Base-by-base conservation (phyloP, 37 sponge, comb jelly and placozoan species). In the Corticium candelabrum region DNA sequence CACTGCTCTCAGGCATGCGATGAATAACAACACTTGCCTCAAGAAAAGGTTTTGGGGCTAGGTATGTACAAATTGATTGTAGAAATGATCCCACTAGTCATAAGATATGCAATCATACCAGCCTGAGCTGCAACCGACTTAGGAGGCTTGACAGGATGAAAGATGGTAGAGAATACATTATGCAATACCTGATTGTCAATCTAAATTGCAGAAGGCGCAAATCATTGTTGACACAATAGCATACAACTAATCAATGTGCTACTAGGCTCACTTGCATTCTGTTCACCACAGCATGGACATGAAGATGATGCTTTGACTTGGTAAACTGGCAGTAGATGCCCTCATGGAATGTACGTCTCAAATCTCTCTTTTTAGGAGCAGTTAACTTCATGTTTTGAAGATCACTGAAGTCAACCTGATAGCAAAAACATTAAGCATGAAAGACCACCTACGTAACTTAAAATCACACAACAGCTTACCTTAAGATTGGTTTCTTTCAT, bases 1-100 rank as follows among this genome's bases (percentile, higher is more conserved):
- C 82, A 68, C 80, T 85, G 34, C 80, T 56, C 40, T 78, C 85
- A 0, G 35, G 81, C 39, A 40, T 82, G 35, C 69, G 82, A 56
- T 82, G 81, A 37, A 91, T 11, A 37, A 95, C 85, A 50, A 95
- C 37, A 72, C 91, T 87, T 30, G 88, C 87, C 43, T 95, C 92
- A 75, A 89, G 74, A 67, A 89, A 95, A 1, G 96, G 96, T 77
- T 94, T 90, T 40, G 95, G 91, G 36, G 73, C 73, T 70, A 15
- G 5, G 5, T 30, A 32, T 7, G 31, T 29, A 70, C 33, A 35
- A 7, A 77, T 50, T 50, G 21, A 27, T 50, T 11, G 62, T n/a
- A n/a, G n/a, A n/a, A n/a, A n/a, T n/a, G n/a, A n/a, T n/a, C n/a
- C n/a, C n/a, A n/a, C n/a, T n/a, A n/a, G n/a, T n/a, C 15, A 27